These are phyloP conservation scores for Tethea ocularis DNA, from an alignment of 2,888 invertebrate genomes.

Conservation along the genomic window DNA sequence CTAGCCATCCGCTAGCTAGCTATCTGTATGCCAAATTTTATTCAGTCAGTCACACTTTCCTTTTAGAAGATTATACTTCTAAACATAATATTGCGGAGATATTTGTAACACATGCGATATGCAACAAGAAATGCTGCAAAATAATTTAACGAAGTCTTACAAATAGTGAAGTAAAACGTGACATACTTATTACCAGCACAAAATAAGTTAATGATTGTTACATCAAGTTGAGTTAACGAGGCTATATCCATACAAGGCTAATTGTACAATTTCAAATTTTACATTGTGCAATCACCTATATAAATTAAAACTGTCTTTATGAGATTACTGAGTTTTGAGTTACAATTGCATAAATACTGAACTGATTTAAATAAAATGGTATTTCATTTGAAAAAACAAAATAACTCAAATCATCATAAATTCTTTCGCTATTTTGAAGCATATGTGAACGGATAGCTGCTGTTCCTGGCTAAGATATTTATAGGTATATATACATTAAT, in stretches of 20 bases:
- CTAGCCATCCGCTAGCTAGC: too few species aligned
- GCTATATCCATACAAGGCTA: conserved; percentile 4
- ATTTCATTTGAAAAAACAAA: background rate
- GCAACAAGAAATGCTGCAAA: background rate
- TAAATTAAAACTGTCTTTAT: too few species aligned
- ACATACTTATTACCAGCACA: background rate
- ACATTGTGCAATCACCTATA: too few species aligned
- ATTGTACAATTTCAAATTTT: too few species aligned
- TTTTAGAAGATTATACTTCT: too few species aligned
- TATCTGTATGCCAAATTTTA: too few species aligned
- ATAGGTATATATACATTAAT: too few species aligned
- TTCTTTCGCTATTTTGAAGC: background rate
- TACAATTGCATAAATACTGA: background rate
- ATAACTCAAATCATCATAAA: background rate
- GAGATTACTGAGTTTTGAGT: background rate
- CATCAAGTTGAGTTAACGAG: background rate
- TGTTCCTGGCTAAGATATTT: too few species aligned
- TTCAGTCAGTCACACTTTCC: too few species aligned
- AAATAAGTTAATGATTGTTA: background rate
- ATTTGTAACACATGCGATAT: background rate
- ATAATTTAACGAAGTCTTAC: background rate
- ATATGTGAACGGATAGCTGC: too few species aligned
- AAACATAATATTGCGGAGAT: background rate
- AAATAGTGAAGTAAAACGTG: background rate
- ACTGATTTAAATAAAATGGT: background rate